These are phyloP conservation scores for Nyctibius bracteatus DNA, from an alignment of 2,113 vertebrate species.

Conservation along the genomic window DNA sequence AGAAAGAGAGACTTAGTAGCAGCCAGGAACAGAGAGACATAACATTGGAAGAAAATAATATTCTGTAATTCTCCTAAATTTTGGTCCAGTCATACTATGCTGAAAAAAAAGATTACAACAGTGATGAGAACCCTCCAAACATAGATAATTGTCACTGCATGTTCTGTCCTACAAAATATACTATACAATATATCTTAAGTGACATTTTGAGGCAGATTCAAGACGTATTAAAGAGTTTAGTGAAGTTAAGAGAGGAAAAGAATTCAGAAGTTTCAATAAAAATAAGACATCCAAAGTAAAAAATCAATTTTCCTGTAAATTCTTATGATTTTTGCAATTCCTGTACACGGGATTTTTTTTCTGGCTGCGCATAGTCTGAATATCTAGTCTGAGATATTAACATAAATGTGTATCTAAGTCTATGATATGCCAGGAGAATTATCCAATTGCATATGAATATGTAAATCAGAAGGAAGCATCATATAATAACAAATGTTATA, in stretches of 20 bases:
- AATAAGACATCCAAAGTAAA: neutral
- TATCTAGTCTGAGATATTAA: neutral
- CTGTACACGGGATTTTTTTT: fast-evolving
- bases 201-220: neutral
- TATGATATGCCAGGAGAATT: neutral
- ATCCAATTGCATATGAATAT: neutral
- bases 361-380: neutral
- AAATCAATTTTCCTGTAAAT: neutral
- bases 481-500: neutral
- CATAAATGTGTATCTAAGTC: neutral
- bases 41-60: neutral
- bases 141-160: neutral
- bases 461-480: neutral
- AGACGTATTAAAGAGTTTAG: neutral
- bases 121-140: neutral
- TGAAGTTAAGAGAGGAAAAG: neutral
- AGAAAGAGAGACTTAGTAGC: constrained; percentile 2
- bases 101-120: neutral
- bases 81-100: neutral
- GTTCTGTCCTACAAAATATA: neutral
- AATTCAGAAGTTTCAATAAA: neutral
- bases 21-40: neutral
- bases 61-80: neutral
- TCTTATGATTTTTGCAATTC: neutral
- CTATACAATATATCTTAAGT: neutral